Conservation (phyloP, 2,888 invertebrate species). For the Tetragnatha montana region DNA sequence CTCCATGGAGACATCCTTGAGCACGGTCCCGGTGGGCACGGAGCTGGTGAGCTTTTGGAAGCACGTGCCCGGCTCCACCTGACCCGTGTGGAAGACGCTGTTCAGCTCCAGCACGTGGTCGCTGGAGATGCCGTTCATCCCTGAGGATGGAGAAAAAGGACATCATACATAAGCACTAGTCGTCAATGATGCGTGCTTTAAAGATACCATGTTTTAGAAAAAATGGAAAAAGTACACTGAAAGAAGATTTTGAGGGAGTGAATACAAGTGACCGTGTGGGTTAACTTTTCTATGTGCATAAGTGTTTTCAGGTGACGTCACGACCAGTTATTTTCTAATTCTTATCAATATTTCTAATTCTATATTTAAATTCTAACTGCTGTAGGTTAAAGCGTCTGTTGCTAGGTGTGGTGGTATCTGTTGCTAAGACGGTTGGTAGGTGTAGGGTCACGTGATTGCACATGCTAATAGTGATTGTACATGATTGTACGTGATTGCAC, state of each 20-base stretch:
- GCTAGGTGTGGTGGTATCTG: no score
- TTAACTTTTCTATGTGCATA: no score
- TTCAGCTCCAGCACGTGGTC: constrained; percentile 91
- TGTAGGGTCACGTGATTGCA: no score
- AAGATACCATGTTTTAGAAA: background rate
- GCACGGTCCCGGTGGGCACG: constrained; percentile 88
- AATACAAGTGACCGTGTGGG: background rate
- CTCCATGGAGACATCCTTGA: constrained; percentile 93
- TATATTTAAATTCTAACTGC: no score
- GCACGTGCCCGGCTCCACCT: constrained; percentile 81
- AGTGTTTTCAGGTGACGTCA: no score
- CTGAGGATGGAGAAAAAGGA: background rate
- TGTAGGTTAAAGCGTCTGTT: no score
- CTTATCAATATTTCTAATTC: no score
- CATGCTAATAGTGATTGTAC: no score
- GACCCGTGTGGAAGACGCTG: constrained; percentile 91
- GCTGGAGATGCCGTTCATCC: constrained; percentile 80
- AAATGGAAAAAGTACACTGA: background rate
- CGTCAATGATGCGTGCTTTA: background rate
- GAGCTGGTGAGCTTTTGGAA: constrained; percentile 85
- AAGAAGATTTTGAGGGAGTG: background rate
- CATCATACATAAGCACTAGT: background rate
- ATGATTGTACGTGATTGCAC: no score
- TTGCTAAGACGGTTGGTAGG: no score
- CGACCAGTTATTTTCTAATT: no score